A percentile compares a stretch with the other conserved stretches of the same genome.
Evolutionary conservation across 1,140 invertebrate species (phyloP).

Genomic region (Papilio glaucus): DNA sequence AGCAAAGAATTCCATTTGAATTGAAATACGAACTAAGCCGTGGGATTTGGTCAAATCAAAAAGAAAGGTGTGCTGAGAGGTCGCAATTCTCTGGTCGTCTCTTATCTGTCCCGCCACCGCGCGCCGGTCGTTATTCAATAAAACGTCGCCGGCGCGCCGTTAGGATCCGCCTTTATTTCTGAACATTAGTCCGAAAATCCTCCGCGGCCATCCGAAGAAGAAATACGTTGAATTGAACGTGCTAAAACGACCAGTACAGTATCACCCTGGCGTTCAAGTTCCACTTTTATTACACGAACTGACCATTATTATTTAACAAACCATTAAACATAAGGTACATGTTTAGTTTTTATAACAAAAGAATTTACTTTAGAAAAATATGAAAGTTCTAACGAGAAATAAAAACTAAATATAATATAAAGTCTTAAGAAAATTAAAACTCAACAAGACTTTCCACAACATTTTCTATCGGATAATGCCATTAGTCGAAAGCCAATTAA

Average conservation of each 20-base stretch:
- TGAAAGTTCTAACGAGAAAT: constrained; percentile 4
- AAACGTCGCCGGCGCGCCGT: constrained; percentile 51
- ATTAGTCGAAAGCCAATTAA: background rate
- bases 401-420: constrained; percentile 9
- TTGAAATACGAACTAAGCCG: constrained; percentile 23
- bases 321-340: constrained; percentile 22
- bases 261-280: constrained; percentile 22
- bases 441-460: constrained; percentile 14
- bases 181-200: constrained; percentile 49
- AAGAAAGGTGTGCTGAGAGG: constrained; percentile 32
- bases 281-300: constrained; percentile 32
- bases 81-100: constrained; percentile 40
- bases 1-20: constrained; percentile 16
- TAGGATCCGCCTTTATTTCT: constrained; percentile 44
- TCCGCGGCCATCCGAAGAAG: constrained; percentile 42
- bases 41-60: constrained; percentile 35
- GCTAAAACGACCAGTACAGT: constrained; percentile 23
- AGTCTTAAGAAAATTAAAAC: constrained; percentile 20
- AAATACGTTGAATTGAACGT: constrained; percentile 32
- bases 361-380: constrained; percentile 1
- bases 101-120: constrained; percentile 46
- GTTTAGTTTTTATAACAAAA: background rate
- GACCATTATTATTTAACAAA: constrained; percentile 37
- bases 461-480: constrained; percentile 18
- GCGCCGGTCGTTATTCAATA: constrained; percentile 67